Evolutionary conservation across 2,797 vertebrate species (phyloP), one percentile per base, ranked within the genome.

Genomic region (Bovichtus variegatus): DNA sequence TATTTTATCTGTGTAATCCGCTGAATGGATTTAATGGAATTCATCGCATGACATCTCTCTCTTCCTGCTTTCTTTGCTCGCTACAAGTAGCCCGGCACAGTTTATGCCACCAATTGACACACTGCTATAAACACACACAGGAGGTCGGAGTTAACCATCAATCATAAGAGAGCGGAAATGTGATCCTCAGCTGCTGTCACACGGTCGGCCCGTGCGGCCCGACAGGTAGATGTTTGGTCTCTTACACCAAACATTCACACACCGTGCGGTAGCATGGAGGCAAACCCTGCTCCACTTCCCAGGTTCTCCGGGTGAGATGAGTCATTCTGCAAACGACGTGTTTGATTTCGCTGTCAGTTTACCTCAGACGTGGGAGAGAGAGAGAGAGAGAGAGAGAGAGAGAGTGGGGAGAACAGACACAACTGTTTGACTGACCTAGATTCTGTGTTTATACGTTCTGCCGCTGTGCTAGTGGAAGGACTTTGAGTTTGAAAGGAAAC

Each of bases 371-470:
- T 76, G 83, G n/a, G n/a, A n/a, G n/a, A n/a, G 71, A 80, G 69
- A 67, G n/a, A 21, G 38, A 21, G 36, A 25, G 34, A 41, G n/a
- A n/a, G 71, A 80, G 69, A 67, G n/a, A 21, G 38, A 21, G 36
- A 25, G 34, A 41, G n/a, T n/a, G 41, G 10, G 27, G 78, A 80
- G 87, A 80, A 87, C 88, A 78, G 80, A 91, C 83, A 50, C 86
- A 84, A 92, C 84, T 90, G 91, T 94, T 90, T 78, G 82, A 87
- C 84, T 93, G 90, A 93, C 92, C 91, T 92, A 93, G 78, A 92
- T 93, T 81, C 82, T 76, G 63, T 86, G 85, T 91, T 90, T 90
- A 86, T 77, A 78, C 83, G 84, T 84, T 78, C 76, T 87, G 84
- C 80, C 76, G 74, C 80, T 72, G 82, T 72, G 77, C 31, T 4